A percentile compares a stretch with the other conserved stretches of the same genome.
Evolutionary conservation across 2,113 vertebrate genomes (phyloP).

Genomic region (Gopherus evgoodei): DNA sequence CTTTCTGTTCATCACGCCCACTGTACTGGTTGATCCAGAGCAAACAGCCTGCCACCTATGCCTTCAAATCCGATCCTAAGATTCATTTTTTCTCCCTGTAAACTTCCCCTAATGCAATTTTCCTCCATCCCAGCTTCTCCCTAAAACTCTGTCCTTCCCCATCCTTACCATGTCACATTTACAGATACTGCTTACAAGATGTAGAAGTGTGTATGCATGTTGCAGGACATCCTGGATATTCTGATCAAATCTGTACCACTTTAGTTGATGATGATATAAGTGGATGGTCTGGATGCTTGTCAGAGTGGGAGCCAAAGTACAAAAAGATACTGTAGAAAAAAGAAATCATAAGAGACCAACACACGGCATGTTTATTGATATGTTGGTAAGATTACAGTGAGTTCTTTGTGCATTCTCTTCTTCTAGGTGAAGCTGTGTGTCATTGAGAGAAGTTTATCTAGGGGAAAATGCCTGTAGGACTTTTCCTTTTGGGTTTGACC

Average conservation of each 20-base stretch:
- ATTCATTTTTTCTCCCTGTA: neutral
- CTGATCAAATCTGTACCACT: neutral
- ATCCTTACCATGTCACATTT: neutral
- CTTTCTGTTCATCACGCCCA: slow-evolving; percentile 4
- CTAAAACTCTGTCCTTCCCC: neutral
- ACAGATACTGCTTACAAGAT: neutral
- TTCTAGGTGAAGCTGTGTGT: neutral
- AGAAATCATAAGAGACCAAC: neutral
- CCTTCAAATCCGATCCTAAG: neutral
- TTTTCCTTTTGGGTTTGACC: neutral
- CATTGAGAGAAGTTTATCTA: neutral
- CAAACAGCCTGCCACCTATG: neutral
- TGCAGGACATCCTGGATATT: neutral
- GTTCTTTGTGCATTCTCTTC: fast-evolving
- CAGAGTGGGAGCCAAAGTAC: neutral
- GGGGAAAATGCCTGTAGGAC: neutral
- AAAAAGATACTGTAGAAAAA: neutral
- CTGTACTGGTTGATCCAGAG: neutral
- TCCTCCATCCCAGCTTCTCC: neutral
- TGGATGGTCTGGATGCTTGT: neutral
- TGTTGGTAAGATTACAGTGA: neutral
- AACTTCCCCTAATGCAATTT: neutral
- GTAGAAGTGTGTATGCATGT: neutral
- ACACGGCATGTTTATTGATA: neutral
- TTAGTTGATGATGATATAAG: neutral